Base-by-base conservation (phyloP, 2,888 invertebrate species). In the Protula sp. region DNA sequence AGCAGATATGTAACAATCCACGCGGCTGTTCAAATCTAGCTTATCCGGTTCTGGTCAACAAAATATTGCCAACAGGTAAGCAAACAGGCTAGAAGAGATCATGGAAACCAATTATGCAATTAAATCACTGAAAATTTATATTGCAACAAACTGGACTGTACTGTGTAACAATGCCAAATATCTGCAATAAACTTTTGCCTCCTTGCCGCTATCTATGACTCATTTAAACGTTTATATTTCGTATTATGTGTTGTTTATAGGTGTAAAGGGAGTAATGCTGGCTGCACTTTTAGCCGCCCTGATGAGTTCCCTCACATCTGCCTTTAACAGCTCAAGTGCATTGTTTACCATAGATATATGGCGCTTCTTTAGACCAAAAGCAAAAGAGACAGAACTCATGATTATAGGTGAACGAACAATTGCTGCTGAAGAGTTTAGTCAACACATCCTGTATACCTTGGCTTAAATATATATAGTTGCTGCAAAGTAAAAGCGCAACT, bases 271-370 rank as follows among this genome's bases (percentile, higher is more conserved):
- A 9, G 29, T 74, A 5, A 73, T 75, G 71, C 67, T 83, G 64
- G 81, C 83, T 4, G 83, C 82, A 14, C 82, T 83, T 81, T 68
- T 84, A 68, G 79, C 83, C 28, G 83, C 83, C 2, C 69, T 83
- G 4, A 82, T 84, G 80, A 77, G 77, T 57, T 81, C 80, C 47
- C 69, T 84, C 24, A 82, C 82, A 2, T 82, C 83, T 9, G 81
- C 83, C 48, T 84, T 83, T 70, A 83, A 84, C 68, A 82, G 82
- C 47, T 75, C 79, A 47, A 55, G 52, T 30, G 63, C 65, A 5
- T 55, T 83, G 50, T 83, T 84, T 68, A 83, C 83, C 1, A 80
- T 84, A 63, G 83, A 83, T 67, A 79, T 83, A 60, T 83, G 81
- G 61, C 30, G 70, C 9, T 67, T 74, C 51, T 68, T 78, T 57